Base-by-base conservation (phyloP, 1,140 invertebrate species). In the Pseudomyrmex flavicornis region DNA sequence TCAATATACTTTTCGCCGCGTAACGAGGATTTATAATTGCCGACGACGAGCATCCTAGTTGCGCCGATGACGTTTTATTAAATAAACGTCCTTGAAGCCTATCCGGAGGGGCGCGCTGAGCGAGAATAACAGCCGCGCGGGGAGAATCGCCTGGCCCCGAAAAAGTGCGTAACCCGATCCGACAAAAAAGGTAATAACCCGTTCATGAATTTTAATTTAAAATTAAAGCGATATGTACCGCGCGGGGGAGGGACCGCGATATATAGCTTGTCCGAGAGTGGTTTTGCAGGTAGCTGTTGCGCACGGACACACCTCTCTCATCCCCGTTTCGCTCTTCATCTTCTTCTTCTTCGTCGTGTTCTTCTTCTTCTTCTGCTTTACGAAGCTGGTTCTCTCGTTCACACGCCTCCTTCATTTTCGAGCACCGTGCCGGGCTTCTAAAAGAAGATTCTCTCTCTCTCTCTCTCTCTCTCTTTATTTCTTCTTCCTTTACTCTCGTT, bases 201-300 rank as follows among this genome's bases (percentile, higher is more conserved):
- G 83, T 82, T 89, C 88, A 90, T 91, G 90, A 90, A 91, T 91
- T 92, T 91, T 91, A 91, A 92, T 92, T 92, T 90, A 87, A 91
- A 91, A 88, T 91, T 91, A 90, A 88, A 89, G 83, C 90, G 89
- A 90, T 90, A 35, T 35, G 35, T 35, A 90, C 89, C 70, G 83
- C 72, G 88, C 89, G 91, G 85, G 89, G 89, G 90, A 89, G 89
- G 89, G 80, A 87, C 72, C 61, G 74, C 83, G 87, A 86, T 89
- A 88, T 87, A 90, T 83, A 89, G 85, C 83, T 85, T 62, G 70
- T 62, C 72, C 61, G 83, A 88, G 88, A 90, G 90, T 88, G 85
- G 89, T 90, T 91, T 88, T 79, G 86, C 91, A 90, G 86, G 90
- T 91, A 91, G 89, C 85, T 61, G 83, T 46, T 70, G 79, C 83